Evolutionary conservation across 2,113 vertebrate species (phyloP).

Genomic region (Nematolebias whitei): DNA sequence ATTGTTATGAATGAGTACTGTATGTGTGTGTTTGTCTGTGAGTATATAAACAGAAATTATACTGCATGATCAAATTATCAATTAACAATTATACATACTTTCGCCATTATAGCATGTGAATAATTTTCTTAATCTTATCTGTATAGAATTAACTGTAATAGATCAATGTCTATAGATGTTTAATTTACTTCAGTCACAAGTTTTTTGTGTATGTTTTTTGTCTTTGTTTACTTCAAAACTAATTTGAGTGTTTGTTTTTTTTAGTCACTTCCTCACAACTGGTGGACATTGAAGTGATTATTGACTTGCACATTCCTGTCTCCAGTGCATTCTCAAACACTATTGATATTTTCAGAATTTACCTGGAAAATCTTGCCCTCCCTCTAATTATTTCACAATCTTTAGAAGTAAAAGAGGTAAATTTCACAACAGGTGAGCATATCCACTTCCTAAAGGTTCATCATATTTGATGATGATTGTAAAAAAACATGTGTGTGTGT

Average conservation of each 20-base stretch:
- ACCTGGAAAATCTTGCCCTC: background rate
- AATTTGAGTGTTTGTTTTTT: background rate
- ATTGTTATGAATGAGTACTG: background rate
- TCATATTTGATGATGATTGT: background rate
- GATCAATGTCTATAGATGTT: too few species aligned
- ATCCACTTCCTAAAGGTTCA: background rate
- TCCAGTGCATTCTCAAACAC: background rate
- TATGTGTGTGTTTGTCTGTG: background rate
- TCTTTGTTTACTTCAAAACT: background rate
- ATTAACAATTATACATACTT: too few species aligned
- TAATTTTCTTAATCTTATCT: too few species aligned
- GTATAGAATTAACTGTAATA: too few species aligned
- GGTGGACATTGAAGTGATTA: background rate
- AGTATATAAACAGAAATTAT: too few species aligned
- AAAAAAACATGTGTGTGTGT: too few species aligned
- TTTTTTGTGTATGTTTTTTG: background rate
- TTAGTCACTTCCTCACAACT: constrained; percentile 5
- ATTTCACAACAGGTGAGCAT: constrained; percentile 36
- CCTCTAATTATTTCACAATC: background rate
- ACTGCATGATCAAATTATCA: too few species aligned
- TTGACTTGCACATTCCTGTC: constrained; percentile 27
- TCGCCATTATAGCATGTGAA: too few species aligned
- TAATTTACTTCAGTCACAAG: too few species aligned
- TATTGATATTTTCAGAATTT: background rate
- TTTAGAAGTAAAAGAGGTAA: background rate